Base-by-base conservation (phyloP, 2,888 invertebrate species). In the Cosmia trapezina region DNA sequence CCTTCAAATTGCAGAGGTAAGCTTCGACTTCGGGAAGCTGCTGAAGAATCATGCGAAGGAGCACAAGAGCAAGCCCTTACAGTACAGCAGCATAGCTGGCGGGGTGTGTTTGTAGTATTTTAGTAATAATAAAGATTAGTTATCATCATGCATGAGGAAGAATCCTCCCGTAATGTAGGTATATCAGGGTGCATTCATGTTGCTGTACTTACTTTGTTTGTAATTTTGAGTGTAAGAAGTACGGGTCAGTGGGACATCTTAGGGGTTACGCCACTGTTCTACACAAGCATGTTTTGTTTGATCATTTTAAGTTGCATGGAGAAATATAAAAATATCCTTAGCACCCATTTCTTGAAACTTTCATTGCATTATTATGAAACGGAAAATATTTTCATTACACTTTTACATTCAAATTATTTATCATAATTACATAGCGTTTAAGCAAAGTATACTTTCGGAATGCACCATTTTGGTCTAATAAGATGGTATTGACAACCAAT, bases 61-160 rank as follows among this genome's bases (percentile, higher is more conserved):
- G 70, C 94, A 95, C 83, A 95, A 95, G 89, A 79, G 76, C 60
- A 95, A 91, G 80, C 95, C 95, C 17, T 74, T 83, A 63, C 93
- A 95, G 73, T 94, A 95, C 67, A 81, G 79, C 53, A 95, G 93
- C 84, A 91, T 94, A 14, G 92, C 93, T 33, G 89, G 89, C 73
- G 95, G 95, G 93, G 95, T 96, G 92, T 84, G 87, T 88, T 82
- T 74, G 45, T 81, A 67, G 81, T 70, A 85, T 81, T 83, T 61
- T 76, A 70, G 79, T 75, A 62, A 78, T 76, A 80, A 78, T 63
- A 79, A 56, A 69, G 57, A 56, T 45, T 64, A 66, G 28, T 41
- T 68, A 71, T 78, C 69, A 84, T 84, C 68, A 90, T 91, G 89
- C 87, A 88, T 89, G 87, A 75, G 80, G 82, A 85, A 80, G 78